A percentile compares a stretch with the other conserved stretches of the same genome.
phyloP scores from a whole-genome alignment of 2,888 invertebrate genomes.

The Linnaemya vulpina region DNA sequence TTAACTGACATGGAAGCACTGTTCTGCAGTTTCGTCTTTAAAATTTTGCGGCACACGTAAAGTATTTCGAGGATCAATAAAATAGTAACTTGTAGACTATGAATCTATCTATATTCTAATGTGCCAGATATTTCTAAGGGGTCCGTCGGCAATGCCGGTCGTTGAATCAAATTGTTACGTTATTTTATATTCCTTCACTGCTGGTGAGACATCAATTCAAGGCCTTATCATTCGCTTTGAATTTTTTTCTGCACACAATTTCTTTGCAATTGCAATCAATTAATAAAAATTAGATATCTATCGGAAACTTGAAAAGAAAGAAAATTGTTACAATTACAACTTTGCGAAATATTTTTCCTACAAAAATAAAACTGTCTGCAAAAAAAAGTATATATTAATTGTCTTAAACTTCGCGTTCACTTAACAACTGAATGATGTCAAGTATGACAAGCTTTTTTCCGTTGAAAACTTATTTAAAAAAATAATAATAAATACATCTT shows the following conservation, averaged over 20 bases:
- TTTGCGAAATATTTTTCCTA: neutral
- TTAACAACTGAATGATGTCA: slow-evolving; percentile 64
- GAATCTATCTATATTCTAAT: too few species aligned
- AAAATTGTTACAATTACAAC: neutral
- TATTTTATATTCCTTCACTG: neutral
- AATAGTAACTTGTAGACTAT: too few species aligned
- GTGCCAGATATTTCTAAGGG: too few species aligned
- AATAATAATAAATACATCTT: slow-evolving; percentile 18
- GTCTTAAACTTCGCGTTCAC: slow-evolving; percentile 48
- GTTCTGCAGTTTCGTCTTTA: too few species aligned
- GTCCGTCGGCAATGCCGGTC: too few species aligned
- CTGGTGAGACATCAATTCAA: neutral
- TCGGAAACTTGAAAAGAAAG: neutral
- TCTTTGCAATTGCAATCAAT: neutral
- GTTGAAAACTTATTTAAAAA: slow-evolving; percentile 31
- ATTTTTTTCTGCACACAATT: neutral
- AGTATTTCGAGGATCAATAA: too few species aligned
- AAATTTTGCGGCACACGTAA: too few species aligned
- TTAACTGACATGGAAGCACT: too few species aligned
- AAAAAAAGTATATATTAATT: slow-evolving; percentile 40
- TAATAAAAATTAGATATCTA: neutral
- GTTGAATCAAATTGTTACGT: too few species aligned
- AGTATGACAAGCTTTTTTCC: slow-evolving; percentile 66
- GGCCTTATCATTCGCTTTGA: too few species aligned
- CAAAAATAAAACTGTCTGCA: neutral